Evolutionary conservation across 2,113 vertebrate genomes (phyloP).

Genomic region (Alethe diademata): DNA sequence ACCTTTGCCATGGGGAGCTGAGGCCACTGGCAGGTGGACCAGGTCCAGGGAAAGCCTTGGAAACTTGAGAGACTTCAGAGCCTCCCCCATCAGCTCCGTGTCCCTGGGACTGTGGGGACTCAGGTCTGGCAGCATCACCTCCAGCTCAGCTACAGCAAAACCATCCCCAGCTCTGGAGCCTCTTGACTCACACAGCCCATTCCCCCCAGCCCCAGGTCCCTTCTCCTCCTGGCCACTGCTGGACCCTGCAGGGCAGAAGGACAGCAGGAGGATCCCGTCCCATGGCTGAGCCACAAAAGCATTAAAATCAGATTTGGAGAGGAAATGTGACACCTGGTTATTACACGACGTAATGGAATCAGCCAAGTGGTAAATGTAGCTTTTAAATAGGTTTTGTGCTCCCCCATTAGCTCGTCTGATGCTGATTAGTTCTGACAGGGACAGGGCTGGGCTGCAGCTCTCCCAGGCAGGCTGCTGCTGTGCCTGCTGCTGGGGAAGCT

Average conservation of each 20-base stretch:
- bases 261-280: constrained; percentile 25
- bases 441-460: constrained; percentile 82
- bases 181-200: fast-evolving
- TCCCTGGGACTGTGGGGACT: fast-evolving
- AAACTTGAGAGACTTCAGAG: not conserved
- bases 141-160: fast-evolving
- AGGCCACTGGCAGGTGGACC: fast-evolving
- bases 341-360: constrained; percentile 93
- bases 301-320: constrained; percentile 81
- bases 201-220: fast-evolving
- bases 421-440: constrained; percentile 88
- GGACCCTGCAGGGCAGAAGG: fast-evolving
- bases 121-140: fast-evolving
- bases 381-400: constrained; percentile 97
- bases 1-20: fast-evolving
- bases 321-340: constrained; percentile 94
- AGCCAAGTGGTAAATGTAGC: constrained; percentile 98
- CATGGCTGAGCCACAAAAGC: constrained; percentile 77
- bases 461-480: constrained; percentile 1
- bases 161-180: not conserved
- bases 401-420: constrained; percentile 89
- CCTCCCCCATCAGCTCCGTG: fast-evolving
- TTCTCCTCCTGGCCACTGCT: not conserved
- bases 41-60: not conserved
- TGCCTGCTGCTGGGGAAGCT: not conserved